These are phyloP conservation scores for Nerophis lumbriciformis DNA, from an alignment of 2,113 vertebrate species.

Conservation along the genomic window DNA sequence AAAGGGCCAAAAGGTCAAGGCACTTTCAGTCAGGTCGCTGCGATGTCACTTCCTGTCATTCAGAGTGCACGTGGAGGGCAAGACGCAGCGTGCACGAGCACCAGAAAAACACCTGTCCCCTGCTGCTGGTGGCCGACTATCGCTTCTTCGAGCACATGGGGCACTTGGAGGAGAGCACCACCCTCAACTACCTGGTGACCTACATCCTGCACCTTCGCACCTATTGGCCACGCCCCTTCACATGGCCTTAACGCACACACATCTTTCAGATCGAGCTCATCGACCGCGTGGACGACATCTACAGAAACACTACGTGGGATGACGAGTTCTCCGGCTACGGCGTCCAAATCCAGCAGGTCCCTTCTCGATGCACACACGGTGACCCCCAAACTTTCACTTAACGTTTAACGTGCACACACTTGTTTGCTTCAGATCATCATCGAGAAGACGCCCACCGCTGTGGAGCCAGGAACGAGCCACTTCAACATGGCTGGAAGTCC, in stretches of 20 bases:
- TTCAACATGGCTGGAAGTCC: slow-evolving; percentile 91
- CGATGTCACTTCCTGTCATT: not conserved
- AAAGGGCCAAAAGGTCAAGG: no score
- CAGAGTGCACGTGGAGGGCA: slow-evolving; percentile 60
- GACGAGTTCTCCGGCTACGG: slow-evolving; percentile 87
- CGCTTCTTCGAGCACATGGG: slow-evolving; percentile 94
- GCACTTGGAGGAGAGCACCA: slow-evolving; percentile 88
- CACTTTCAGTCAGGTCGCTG: not conserved
- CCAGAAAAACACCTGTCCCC: slow-evolving; percentile 86
- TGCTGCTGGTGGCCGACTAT: slow-evolving; percentile 93
- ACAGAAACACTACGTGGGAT: slow-evolving; percentile 92
- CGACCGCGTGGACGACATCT: slow-evolving; percentile 96
- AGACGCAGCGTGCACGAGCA: slow-evolving; percentile 70
- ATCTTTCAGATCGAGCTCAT: slow-evolving; percentile 88
- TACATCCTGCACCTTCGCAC: not conserved
- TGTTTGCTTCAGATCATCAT: slow-evolving; percentile 81
- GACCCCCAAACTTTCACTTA: no score
- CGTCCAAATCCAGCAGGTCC: slow-evolving; percentile 94
- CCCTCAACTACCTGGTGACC: slow-evolving; percentile 87
- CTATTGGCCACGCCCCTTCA: not conserved
- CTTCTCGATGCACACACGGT: no score
- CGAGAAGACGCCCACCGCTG: slow-evolving; percentile 73
- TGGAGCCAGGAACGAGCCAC: slow-evolving; percentile 61
- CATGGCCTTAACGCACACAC: no score
- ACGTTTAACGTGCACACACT: not conserved